Base-by-base conservation (phyloP, 2,888 invertebrate species). In the Heteropelma amictum region DNA sequence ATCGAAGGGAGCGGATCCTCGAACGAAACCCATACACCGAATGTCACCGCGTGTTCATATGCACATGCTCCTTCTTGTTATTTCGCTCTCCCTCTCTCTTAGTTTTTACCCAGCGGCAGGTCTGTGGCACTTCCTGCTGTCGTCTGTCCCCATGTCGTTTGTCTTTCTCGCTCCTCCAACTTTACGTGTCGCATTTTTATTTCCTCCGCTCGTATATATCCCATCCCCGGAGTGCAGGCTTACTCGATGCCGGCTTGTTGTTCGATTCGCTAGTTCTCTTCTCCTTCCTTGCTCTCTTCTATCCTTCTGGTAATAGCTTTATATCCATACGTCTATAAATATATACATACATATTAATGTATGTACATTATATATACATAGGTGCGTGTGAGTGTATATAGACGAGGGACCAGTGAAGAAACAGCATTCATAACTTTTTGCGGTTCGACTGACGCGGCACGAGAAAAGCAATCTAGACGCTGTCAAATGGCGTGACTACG, bases 401-500 rank as follows among this genome's bases (percentile, higher is more conserved):
- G 40, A 53, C 21, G 28, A 56, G 38, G 21, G 56, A 8, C 19
- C 30, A 45, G 63, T 74, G 26, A 45, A 67, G 73, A 80, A 80
- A 80, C 77, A 73, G 79, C 80, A 81, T 82, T 80, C 79, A 81
- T 80, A 78, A 77, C 71, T 79, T 78, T 73, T 78, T 81, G 80
- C 80, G 80, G 80, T 81, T 81, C 78, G 80, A 81, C 83, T 81
- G 79, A 72, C 77, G 77, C 79, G 73, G 51, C 47, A 49, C 61
- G 67, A 63, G 75, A 80, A 76, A 77, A 70, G 77, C 80, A 80
- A 83, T 83, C 83, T 81, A 77, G 81, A 78, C 79, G 79, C 82
- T 82, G 83, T 84, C 83, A 83, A 83, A 83, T 79, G 77, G 80
- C 81, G 77, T 82, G 82, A 83, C 83, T 84, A 80, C 82, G 81